Percentiles rank a stretch among this genome's conserved stretches.
These are phyloP conservation scores for Belonocnema kinseyi DNA, from an alignment of 1,140 invertebrate species.

Conservation along the genomic window DNA sequence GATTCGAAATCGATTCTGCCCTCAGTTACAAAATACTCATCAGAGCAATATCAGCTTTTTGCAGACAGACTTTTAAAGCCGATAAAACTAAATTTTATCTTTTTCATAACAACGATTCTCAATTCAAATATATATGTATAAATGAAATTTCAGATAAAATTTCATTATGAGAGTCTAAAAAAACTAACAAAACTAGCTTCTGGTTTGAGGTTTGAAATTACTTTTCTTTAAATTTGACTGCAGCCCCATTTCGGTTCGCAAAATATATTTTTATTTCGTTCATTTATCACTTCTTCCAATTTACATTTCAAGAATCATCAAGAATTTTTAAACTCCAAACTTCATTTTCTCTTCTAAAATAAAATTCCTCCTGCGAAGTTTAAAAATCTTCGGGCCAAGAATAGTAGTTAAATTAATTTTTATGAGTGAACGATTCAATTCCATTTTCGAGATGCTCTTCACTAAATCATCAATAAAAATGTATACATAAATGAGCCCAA, in stretches of 20 bases:
- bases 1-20: no score
- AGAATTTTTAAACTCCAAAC: background rate
- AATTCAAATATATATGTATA: no score
- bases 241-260: background rate
- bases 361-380: background rate
- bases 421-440: background rate
- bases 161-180: background rate
- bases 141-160: background rate
- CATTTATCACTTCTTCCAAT: conserved; percentile 6
- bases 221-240: background rate
- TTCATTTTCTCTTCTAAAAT: background rate
- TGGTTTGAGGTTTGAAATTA: background rate
- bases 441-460: background rate
- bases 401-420: conserved; percentile 10
- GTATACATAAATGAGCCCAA: background rate
- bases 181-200: background rate
- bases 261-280: conserved; percentile 4
- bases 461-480: conserved; percentile 24
- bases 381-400: background rate
- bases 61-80: no score
- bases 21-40: no score
- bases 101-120: no score
- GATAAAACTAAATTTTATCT: no score
- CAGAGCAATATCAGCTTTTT: no score
- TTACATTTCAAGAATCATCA: background rate